Evolutionary conservation across 2,113 vertebrate genomes (phyloP).

Genomic region (Hippocampus guttulatus): DNA sequence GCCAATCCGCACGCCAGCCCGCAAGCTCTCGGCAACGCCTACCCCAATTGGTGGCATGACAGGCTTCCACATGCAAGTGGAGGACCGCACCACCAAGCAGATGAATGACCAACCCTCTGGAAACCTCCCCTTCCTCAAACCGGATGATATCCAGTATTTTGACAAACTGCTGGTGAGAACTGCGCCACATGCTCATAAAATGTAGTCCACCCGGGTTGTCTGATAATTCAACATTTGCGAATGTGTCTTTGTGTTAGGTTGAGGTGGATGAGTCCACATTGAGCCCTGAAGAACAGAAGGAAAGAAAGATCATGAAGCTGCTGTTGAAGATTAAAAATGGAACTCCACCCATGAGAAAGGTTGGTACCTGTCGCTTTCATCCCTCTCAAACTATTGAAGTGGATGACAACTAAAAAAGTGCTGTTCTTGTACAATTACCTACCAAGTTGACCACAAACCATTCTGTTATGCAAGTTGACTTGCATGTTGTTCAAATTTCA

Average conservation of each 20-base stretch:
- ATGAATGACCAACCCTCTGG: constrained; percentile 97
- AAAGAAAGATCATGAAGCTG: constrained; percentile 99
- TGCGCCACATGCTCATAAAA: background rate
- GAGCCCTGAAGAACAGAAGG: constrained; percentile 97
- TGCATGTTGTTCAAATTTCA: no score
- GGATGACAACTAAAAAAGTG: no score
- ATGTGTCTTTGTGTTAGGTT: constrained; percentile 71
- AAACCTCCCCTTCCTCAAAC: constrained; percentile 97
- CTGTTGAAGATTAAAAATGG: constrained; percentile 98
- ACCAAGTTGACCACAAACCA: no score
- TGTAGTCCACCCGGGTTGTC: background rate
- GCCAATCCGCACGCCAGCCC: constrained; percentile 94
- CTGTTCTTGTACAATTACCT: no score
- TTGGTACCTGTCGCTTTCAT: constrained; percentile 37
- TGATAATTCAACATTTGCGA: background rate
- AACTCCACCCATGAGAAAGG: constrained; percentile 98
- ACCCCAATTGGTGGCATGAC: constrained; percentile 96
- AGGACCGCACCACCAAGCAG: constrained; percentile 92
- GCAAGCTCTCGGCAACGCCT: constrained; percentile 94
- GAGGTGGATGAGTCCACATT: constrained; percentile 98
- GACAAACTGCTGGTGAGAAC: constrained; percentile 90
- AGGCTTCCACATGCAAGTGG: constrained; percentile 97
- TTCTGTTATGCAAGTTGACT: no score
- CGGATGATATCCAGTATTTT: constrained; percentile 98
- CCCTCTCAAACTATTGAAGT: background rate